Conservation (phyloP, 2,888 invertebrate species). For the Terebella lapidaria region DNA sequence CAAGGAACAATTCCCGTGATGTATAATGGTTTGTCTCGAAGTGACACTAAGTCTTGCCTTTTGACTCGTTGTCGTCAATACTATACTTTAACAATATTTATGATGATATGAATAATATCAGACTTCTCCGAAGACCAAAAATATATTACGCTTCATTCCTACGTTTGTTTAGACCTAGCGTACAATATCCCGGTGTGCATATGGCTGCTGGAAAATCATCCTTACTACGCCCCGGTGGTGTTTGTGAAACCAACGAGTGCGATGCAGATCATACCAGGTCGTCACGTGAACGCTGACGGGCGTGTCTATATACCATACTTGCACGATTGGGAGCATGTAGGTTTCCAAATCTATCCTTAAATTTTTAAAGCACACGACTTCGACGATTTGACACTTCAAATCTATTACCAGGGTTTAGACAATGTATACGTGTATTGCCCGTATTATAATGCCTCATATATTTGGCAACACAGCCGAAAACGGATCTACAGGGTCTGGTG, state of each 20-base stretch:
- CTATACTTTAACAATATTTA: no score
- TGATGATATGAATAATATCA: no score
- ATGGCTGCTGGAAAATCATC: constrained; percentile 96
- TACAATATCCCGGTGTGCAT: constrained; percentile 97
- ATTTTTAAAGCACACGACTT: no score
- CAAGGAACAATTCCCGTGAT: constrained; percentile 88
- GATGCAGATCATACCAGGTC: constrained; percentile 92
- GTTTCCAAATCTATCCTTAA: no score
- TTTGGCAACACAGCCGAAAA: constrained; percentile 68
- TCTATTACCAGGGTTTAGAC: no score
- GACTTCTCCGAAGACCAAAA: no score
- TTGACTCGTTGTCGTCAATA: no score
- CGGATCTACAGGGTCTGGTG: constrained; percentile 82
- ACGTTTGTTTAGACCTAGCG: constrained; percentile 62
- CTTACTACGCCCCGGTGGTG: constrained; percentile 86
- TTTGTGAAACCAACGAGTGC: constrained; percentile 85
- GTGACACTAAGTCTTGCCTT: no score
- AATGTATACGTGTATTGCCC: no score
- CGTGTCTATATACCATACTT: constrained; percentile 94
- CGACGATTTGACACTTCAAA: no score
- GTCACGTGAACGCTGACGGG: constrained; percentile 90
- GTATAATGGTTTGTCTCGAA: constrained; percentile 67
- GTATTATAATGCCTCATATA: no score
- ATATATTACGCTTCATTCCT: no score
- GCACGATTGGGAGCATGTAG: constrained; percentile 73